Conservation (phyloP, 2,888 invertebrate genomes). For the Caenorhabditis macrosperma region DNA sequence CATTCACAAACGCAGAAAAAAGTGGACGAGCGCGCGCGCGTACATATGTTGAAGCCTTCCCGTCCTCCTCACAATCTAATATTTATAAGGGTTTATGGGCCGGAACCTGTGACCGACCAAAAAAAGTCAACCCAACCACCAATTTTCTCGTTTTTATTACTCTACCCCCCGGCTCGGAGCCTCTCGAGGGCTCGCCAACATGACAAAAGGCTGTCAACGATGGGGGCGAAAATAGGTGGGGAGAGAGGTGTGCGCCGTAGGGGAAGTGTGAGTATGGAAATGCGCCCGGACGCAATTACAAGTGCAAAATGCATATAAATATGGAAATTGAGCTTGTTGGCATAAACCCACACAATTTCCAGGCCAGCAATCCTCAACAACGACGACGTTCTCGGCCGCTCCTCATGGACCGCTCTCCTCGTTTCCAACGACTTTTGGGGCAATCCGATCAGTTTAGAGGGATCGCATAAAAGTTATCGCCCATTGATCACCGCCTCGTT, state of each 20-base stretch:
- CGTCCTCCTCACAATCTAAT: slow-evolving; percentile 15
- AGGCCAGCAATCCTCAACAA: slow-evolving; percentile 96
- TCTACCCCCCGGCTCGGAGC: not conserved
- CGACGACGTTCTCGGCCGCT: slow-evolving; percentile 89
- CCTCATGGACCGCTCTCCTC: slow-evolving; percentile 86
- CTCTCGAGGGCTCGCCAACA: not conserved
- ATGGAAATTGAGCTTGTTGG: no score
- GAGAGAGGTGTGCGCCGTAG: no score
- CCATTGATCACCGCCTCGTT: slow-evolving; percentile 92
- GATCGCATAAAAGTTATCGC: slow-evolving; percentile 96
- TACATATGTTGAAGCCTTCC: not conserved
- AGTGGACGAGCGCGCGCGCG: not conserved
- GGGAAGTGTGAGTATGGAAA: no score
- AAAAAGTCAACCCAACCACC: not conserved
- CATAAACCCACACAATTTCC: slow-evolving; percentile 80
- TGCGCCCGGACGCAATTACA: not conserved
- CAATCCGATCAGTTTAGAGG: slow-evolving; percentile 91
- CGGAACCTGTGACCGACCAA: not conserved
- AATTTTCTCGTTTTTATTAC: slow-evolving; percentile 48
- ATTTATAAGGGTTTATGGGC: slow-evolving; percentile 18
- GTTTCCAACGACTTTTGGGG: slow-evolving; percentile 98
- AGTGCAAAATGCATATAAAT: no score
- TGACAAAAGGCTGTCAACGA: slow-evolving; percentile 29
- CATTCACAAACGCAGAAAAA: not conserved
- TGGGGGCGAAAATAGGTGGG: no score